Base-by-base conservation (phyloP, 1,140 invertebrate genomes). In the Drosophila saltans region DNA sequence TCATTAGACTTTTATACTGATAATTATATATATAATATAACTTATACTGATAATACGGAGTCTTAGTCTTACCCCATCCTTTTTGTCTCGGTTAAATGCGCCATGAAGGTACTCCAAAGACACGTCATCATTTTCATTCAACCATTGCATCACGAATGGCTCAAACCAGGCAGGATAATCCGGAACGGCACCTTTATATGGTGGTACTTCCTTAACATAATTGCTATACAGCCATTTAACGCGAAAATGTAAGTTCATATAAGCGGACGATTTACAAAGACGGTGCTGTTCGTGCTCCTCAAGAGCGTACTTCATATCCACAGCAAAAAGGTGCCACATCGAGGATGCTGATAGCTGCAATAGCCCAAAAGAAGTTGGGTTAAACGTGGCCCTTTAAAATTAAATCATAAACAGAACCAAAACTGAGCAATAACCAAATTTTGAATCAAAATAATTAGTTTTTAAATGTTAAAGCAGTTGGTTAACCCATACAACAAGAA, bases 141-240 rank as follows among this genome's bases (percentile, higher is more conserved):
- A 94, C 99, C 99, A 99, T 93, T 99, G 98, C 98, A 99, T 99
- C 0, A 99, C 99, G 93, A 99, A 99, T 2, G 99, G 98, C 92
- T 99, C 98, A 93, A 99, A 99, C 98, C 98, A 99, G 81, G 98
- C 97, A 7, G 99, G 98, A 93, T 99, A 99, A 92, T 99, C 96
- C 1, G 96, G 96, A 70, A 99, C 98, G 57, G 96, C 95, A 62
- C 97, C 97, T 90, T 99, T 99, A 92, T 98, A 99, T 8, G 98
- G 97, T 75, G 98, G 98, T 71, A 99, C 97, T 91, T 99, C 98
- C 91, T 97, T 97, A n/a, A 99, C 98, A 93, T 99, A 99, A 92
- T 99, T 99, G 78, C 97, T 98, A 93, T 99, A 98, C 61, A 99
- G 94, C 97, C 98, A 99, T 94, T 99, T 99, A 9, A 99, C 97